A percentile compares a stretch with the other conserved stretches of the same genome.
Evolutionary conservation across 2,888 invertebrate species (phyloP).

Genomic region (Drosophila mulleri): DNA sequence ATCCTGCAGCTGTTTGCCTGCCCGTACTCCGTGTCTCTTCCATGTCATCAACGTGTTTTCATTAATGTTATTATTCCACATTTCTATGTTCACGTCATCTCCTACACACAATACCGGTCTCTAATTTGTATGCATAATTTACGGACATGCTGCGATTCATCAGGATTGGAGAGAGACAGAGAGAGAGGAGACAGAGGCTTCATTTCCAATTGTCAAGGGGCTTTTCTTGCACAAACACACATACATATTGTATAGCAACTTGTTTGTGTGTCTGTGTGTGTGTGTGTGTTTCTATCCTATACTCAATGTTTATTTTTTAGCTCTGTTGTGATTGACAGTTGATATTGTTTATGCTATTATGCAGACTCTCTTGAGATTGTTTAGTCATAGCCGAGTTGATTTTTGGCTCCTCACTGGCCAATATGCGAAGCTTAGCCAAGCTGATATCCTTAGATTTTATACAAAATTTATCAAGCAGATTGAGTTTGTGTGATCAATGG

Average conservation of each 20-base stretch:
- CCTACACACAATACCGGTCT: slow-evolving; percentile 53
- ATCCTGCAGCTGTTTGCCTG: slow-evolving; percentile 72
- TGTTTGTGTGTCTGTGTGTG: not conserved
- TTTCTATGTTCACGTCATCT: slow-evolving; percentile 75
- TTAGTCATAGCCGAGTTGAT: slow-evolving; percentile 29
- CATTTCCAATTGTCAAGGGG: slow-evolving; percentile 54
- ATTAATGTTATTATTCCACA: slow-evolving; percentile 79
- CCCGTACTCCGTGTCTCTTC: slow-evolving; percentile 11
- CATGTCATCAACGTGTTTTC: slow-evolving; percentile 72
- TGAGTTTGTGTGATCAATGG: not conserved
- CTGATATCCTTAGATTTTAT: not conserved
- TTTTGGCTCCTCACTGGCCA: not conserved
- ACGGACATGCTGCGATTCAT: slow-evolving; percentile 42
- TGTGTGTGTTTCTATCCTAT: slow-evolving; percentile 5
- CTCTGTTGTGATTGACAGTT: slow-evolving; percentile 38
- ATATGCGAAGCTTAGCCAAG: not conserved
- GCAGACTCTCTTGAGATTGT: slow-evolving; percentile 15
- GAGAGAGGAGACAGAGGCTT: not conserved
- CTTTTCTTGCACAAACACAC: slow-evolving; percentile 13
- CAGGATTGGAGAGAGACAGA: slow-evolving; percentile 2
- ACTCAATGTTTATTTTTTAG: slow-evolving; percentile 27
- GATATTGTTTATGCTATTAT: slow-evolving; percentile 34
- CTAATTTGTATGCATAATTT: slow-evolving; percentile 80
- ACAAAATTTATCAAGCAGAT: not conserved
- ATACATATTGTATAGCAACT: not conserved